A percentile compares a stretch with the other conserved stretches of the same genome.
phyloP scores from a whole-genome alignment of 2,113 vertebrate species.

The Stegostoma tigrinum region DNA sequence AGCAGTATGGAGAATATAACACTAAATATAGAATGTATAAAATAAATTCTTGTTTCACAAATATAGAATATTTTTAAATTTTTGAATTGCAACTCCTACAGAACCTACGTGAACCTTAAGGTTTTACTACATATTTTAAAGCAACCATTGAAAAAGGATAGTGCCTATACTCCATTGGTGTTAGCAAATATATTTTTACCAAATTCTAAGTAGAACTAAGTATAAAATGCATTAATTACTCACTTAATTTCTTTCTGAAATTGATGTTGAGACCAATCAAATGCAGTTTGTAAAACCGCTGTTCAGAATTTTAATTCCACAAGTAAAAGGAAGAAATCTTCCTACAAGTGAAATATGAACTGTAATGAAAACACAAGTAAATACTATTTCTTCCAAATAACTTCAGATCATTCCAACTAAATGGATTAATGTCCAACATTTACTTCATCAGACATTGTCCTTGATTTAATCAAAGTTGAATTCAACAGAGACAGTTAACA shows the following conservation, averaged over 20 bases:
- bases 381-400: not conserved
- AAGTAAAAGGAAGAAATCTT: not conserved
- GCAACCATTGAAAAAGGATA: not conserved
- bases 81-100: not conserved
- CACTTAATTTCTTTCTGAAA: not conserved
- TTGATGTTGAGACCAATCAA: not conserved
- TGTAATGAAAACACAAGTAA: not conserved
- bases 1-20: not conserved
- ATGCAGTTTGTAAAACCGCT: not conserved
- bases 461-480: not conserved
- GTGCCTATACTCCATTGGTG: too few species aligned
- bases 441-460: not conserved
- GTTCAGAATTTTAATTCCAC: not conserved
- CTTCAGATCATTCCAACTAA: not conserved
- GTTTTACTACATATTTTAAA: not conserved
- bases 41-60: not conserved
- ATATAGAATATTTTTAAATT: not conserved
- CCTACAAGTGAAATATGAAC: not conserved
- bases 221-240: not conserved
- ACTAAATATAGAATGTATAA: not conserved
- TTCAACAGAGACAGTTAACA: not conserved
- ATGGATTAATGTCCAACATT: not conserved
- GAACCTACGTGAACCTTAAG: not conserved
- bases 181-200: not conserved
- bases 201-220: not conserved